phyloP scores from a whole-genome alignment of 2,888 invertebrate species.

The Seladonia tumulorum region DNA sequence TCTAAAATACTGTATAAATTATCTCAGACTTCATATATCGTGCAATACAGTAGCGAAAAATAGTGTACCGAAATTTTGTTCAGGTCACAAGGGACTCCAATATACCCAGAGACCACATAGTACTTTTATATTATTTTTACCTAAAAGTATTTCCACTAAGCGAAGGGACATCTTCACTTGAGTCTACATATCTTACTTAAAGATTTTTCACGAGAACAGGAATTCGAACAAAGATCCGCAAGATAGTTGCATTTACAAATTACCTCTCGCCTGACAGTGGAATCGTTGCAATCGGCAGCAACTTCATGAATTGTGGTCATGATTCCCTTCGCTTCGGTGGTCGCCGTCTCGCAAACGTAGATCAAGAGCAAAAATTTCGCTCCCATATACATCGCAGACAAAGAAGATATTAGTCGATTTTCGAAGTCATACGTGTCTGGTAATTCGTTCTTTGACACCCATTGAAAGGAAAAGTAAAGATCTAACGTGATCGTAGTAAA shows the following conservation, averaged over 20 bases:
- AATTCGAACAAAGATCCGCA: neutral
- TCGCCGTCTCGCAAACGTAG: neutral
- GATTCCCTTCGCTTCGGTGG: neutral
- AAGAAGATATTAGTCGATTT: fast-evolving
- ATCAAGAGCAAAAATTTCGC: neutral
- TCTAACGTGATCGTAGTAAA: neutral
- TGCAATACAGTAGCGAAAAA: no score
- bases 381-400: neutral
- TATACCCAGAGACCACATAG: no score
- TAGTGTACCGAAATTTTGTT: no score
- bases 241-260: neutral
- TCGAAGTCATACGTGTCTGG: no score
- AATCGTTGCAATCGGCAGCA: neutral
- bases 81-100: no score
- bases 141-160: no score
- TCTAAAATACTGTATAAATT: no score
- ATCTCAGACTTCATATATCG: no score
- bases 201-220: neutral
- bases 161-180: no score
- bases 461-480: neutral
- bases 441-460: neutral
- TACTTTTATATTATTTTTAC: no score
- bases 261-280: neutral
- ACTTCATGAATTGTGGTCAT: neutral
- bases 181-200: no score